Evolutionary conservation across 2,888 invertebrate genomes (phyloP).

Genomic region (Pheosia gnoma): DNA sequence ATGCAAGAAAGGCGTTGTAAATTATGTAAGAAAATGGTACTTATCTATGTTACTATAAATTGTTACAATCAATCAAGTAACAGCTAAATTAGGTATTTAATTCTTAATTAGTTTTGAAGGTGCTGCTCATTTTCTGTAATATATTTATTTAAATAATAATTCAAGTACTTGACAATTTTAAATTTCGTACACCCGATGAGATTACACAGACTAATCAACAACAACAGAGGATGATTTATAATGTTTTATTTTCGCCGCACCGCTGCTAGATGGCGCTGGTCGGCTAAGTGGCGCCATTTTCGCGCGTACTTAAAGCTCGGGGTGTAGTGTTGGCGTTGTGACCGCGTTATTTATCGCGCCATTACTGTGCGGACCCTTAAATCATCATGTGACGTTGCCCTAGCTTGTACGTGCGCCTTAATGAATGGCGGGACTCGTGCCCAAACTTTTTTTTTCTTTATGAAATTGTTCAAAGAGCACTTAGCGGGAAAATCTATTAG

Average conservation of each 20-base stretch:
- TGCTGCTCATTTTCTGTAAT: not conserved
- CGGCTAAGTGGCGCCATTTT: conserved; percentile 74
- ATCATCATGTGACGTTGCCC: conserved; percentile 81
- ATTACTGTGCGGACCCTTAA: conserved; percentile 80
- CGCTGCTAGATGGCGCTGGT: conserved; percentile 69
- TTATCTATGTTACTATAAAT: no score
- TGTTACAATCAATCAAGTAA: no score
- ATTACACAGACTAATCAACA: conserved; percentile 55
- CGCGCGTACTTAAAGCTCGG: conserved; percentile 63
- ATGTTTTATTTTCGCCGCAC: conserved; percentile 46
- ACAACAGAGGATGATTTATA: conserved; percentile 58
- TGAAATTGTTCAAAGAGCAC: conserved; percentile 77
- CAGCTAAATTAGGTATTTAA: no score
- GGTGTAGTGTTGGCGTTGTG: conserved; percentile 60
- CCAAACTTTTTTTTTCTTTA: conserved; percentile 73
- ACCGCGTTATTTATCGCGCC: conserved; percentile 83
- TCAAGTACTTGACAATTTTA: conserved; percentile 4
- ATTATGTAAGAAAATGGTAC: no score
- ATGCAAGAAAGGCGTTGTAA: no score
- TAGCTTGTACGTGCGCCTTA: conserved; percentile 71
- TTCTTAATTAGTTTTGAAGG: no score
- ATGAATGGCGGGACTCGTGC: conserved; percentile 76
- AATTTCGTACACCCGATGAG: conserved; percentile 25
- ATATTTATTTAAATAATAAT: not conserved
- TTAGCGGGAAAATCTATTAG: conserved; percentile 78